These are phyloP conservation scores for Pseudobourletiella spinata DNA, from an alignment of 1,140 invertebrate species.

Conservation along the genomic window DNA sequence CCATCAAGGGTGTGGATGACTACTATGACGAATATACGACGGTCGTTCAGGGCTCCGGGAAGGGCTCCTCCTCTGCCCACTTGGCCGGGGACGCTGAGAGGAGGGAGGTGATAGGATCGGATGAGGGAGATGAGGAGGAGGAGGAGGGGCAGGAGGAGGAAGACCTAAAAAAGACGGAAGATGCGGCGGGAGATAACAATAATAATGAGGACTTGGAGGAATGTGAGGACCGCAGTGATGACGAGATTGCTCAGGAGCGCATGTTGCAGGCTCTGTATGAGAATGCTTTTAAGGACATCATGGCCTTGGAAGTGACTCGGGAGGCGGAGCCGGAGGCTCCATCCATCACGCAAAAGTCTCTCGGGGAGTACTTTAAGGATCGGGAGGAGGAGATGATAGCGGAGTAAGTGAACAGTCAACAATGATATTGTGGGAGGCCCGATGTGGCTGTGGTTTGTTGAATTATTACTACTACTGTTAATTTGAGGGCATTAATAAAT, in stretches of 20 bases:
- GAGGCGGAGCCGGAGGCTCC: background rate
- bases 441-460: too few relatives aligned
- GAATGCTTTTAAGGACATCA: background rate
- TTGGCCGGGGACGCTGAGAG: too few relatives aligned
- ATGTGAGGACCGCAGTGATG: background rate
- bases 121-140: background rate
- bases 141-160: background rate
- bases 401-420: too few relatives aligned
- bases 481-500: too few relatives aligned
- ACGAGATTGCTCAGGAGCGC: background rate
- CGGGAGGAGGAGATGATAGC: conserved; percentile 10
- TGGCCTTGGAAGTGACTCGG: background rate
- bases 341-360: conserved; percentile 9
- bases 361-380: conserved; percentile 21
- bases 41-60: background rate
- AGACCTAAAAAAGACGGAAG: background rate
- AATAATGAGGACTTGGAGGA: background rate
- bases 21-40: background rate
- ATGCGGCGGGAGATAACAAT: background rate
- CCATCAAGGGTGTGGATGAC: background rate
- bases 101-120: too few relatives aligned
- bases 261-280: background rate
- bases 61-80: background rate
- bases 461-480: too few relatives aligned
- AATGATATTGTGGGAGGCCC: too few relatives aligned